Conservation (phyloP, 2,113 vertebrate genomes). For the Thunnus maccoyii region DNA sequence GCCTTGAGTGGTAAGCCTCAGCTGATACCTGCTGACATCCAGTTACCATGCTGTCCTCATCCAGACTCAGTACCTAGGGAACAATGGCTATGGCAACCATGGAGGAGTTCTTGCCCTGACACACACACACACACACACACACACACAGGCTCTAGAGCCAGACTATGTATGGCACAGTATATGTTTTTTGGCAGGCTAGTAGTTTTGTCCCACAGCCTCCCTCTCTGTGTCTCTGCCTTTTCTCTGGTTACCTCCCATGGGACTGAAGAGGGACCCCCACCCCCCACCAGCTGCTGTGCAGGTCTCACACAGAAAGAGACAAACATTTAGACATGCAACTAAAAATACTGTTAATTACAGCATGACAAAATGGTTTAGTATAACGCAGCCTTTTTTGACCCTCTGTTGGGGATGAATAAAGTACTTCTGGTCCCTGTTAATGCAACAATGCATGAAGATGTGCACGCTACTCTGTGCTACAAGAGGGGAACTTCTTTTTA, state of each 20-base stretch:
- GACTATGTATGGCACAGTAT: conserved; percentile 21
- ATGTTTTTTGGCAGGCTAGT: conserved; percentile 28
- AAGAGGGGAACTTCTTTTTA: background rate
- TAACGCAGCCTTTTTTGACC: background rate
- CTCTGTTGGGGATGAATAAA: background rate
- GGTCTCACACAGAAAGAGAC: conserved; percentile 21
- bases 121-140: background rate
- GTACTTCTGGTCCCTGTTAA: background rate
- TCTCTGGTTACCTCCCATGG: conserved; percentile 74
- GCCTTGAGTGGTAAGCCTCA: no score
- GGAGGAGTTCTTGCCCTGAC: background rate
- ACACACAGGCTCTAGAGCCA: background rate
- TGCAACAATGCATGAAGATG: conserved; percentile 10
- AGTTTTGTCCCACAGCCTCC: conserved; percentile 18
- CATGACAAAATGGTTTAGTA: background rate
- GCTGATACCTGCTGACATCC: background rate
- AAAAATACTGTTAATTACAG: conserved; percentile 25
- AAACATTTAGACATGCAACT: background rate
- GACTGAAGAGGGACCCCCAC: conserved; percentile 62
- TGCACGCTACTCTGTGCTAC: background rate
- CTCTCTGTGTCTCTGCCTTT: conserved; percentile 29
- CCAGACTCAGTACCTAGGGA: conserved; percentile 3
- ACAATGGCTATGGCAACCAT: background rate
- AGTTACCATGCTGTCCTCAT: conserved; percentile 8
- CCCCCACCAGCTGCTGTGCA: conserved; percentile 68